These are phyloP conservation scores for Notarius lentiginosus DNA, from an alignment of 2,113 vertebrate genomes.

Conservation along the genomic window DNA sequence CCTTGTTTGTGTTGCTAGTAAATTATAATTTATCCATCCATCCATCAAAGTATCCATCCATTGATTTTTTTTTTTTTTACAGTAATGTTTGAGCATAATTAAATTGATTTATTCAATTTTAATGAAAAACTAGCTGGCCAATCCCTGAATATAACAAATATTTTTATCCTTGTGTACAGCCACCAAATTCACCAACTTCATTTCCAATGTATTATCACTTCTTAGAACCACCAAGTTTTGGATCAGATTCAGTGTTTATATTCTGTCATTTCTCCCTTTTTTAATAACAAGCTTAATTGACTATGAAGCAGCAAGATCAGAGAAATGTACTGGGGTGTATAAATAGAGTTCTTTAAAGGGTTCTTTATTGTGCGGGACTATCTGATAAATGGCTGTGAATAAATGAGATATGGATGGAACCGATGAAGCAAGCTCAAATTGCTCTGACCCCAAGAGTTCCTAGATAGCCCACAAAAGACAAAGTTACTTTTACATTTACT, in stretches of 20 bases:
- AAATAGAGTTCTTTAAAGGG: not conserved
- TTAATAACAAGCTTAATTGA: not conserved
- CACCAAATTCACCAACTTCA: not conserved
- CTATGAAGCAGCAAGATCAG: not conserved
- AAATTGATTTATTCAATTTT: not conserved
- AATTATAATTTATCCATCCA: not conserved
- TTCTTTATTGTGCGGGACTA: not conserved
- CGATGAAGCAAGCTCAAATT: not conserved
- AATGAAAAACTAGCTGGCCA: not conserved
- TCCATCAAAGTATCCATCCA: no score
- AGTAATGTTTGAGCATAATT: not conserved
- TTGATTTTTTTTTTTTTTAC: not conserved
- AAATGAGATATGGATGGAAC: not conserved
- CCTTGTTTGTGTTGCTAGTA: not conserved
- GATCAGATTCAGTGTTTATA: not conserved
- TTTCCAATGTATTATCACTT: not conserved
- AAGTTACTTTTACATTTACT: constrained; percentile 20
- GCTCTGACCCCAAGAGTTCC: not conserved
- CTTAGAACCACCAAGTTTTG: not conserved
- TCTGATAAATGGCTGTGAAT: not conserved
- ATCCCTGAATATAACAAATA: not conserved
- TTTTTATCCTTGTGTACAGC: not conserved
- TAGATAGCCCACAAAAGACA: not conserved
- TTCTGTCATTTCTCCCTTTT: not conserved
- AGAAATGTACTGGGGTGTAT: not conserved